Conservation (phyloP, 1,140 invertebrate genomes). For the Drosophila parvula region DNA sequence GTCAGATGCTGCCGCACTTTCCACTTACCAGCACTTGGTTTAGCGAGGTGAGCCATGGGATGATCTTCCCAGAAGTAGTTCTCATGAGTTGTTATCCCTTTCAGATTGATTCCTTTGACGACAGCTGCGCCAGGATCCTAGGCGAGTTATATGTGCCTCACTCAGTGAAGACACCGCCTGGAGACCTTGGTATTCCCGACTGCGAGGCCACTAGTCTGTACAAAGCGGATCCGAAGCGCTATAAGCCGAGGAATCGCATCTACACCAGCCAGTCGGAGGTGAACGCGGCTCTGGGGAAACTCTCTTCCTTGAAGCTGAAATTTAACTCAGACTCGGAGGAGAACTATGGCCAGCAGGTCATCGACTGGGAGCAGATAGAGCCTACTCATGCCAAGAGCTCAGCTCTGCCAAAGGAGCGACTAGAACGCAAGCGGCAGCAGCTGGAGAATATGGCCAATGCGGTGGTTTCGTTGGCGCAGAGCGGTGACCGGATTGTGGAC, state of each 20-base stretch:
- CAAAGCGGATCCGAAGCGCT: slow-evolving; percentile 90
- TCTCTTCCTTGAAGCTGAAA: slow-evolving; percentile 59
- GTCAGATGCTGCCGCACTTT: slow-evolving; percentile 85
- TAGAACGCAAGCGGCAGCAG: slow-evolving; percentile 93
- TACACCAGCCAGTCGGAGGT: slow-evolving; percentile 91
- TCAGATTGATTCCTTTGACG: slow-evolving; percentile 69
- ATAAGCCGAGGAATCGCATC: slow-evolving; percentile 89
- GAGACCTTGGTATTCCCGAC: slow-evolving; percentile 62
- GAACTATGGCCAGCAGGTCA: slow-evolving; percentile 55
- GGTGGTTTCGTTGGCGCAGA: slow-evolving; percentile 88
- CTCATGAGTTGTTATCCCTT: neutral
- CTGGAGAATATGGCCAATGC: slow-evolving; percentile 94
- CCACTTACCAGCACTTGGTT: slow-evolving; percentile 90
- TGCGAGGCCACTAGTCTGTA: slow-evolving; percentile 87
- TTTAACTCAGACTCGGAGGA: slow-evolving; percentile 61
- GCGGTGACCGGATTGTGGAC: slow-evolving; percentile 91
- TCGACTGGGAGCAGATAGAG: slow-evolving; percentile 77
- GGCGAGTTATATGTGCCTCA: slow-evolving; percentile 57
- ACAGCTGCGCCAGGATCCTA: slow-evolving; percentile 52
- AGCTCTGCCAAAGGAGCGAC: slow-evolving; percentile 89
- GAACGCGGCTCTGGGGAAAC: slow-evolving; percentile 86
- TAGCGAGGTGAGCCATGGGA: slow-evolving; percentile 55
- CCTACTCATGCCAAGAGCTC: slow-evolving; percentile 86
- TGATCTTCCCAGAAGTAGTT: neutral
- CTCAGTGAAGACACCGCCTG: slow-evolving; percentile 10